Base-by-base conservation (phyloP, 2,113 vertebrate species). In the Cathartes aura region DNA sequence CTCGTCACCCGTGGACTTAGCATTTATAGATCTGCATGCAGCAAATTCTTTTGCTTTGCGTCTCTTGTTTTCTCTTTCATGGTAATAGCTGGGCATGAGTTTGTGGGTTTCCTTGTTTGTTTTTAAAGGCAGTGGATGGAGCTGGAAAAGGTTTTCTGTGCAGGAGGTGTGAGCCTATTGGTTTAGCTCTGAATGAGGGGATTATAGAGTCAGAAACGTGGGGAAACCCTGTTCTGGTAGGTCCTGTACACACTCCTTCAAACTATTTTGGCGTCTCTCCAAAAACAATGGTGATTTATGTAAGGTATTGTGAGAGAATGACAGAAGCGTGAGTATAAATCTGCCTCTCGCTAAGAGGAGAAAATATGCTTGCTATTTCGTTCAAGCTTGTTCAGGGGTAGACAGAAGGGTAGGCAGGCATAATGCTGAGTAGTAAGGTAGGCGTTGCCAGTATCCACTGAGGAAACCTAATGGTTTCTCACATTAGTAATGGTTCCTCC, bases 31-130 rank as follows among this genome's bases (percentile, higher is more conserved):
- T 63, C 84, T 89, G 73, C 64, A 14, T 79, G 81, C 3, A 2
- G 87, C 81, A 60, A 50, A 96, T 94, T 82, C 91, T 84, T 96
- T 20, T 93, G 87, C 91, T 91, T 93, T 93, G 91, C 79, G 64
- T 85, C 58, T 95, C 64, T 72, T 93, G 64, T 93, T 95, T 93
- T 96, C 94, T 78, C 64, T 89, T 89, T 67, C 47, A 9, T 27
- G 19, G 43, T 91, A 79, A 87, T 64, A 82, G 56, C 87, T 80
- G 87, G 48, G 53, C 96, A 95, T 82, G 84, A 85, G 12, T 38
- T 85, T 96, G 73, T 79, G 84, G 78, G 73, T 96, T 94, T 96
- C 82, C 92, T 82, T 97, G 74, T 95, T 96, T 96, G 91, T 82
- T 95, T 95, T 87, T 30, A 38, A 79, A 96, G 78, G 70, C 87